Conservation (phyloP, 2,888 invertebrate genomes). For the Amiota communis region DNA sequence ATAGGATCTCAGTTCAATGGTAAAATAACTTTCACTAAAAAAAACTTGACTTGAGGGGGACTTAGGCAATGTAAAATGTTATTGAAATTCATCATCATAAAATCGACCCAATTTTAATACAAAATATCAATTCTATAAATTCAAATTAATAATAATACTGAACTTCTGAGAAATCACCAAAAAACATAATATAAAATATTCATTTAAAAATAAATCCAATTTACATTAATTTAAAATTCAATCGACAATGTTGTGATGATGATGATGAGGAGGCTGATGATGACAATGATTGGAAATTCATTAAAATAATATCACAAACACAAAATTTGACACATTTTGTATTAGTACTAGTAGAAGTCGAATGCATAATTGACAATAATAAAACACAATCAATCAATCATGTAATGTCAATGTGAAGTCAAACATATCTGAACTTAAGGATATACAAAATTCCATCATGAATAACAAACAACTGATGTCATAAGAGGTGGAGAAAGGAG, state of each 20-base stretch:
- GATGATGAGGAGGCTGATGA: too few species aligned
- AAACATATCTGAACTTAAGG: slow-evolving; percentile 19
- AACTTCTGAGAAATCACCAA: neutral
- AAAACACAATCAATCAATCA: slow-evolving; percentile 63
- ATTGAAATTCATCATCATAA: too few species aligned
- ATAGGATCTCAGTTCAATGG: neutral
- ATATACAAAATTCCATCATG: neutral
- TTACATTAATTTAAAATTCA: neutral
- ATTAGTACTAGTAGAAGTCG: neutral
- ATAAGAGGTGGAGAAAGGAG: neutral
- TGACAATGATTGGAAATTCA: slow-evolving; percentile 14
- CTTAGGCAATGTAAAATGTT: too few species aligned
- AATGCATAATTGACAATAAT: slow-evolving; percentile 61
- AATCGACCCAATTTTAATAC: neutral
- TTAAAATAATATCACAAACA: slow-evolving; percentile 20
- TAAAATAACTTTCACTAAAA: neutral
- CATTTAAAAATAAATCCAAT: neutral
- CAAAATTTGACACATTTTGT: slow-evolving; percentile 1
- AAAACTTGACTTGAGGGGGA: neutral
- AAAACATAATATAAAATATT: neutral
- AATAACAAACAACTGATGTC: slow-evolving; percentile 13
- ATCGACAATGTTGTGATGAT: neutral
- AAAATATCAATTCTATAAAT: neutral
- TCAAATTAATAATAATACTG: neutral
- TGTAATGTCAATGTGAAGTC: slow-evolving; percentile 62